Conservation (phyloP, 2,113 vertebrate species). For the Amblyornis subalaris region DNA sequence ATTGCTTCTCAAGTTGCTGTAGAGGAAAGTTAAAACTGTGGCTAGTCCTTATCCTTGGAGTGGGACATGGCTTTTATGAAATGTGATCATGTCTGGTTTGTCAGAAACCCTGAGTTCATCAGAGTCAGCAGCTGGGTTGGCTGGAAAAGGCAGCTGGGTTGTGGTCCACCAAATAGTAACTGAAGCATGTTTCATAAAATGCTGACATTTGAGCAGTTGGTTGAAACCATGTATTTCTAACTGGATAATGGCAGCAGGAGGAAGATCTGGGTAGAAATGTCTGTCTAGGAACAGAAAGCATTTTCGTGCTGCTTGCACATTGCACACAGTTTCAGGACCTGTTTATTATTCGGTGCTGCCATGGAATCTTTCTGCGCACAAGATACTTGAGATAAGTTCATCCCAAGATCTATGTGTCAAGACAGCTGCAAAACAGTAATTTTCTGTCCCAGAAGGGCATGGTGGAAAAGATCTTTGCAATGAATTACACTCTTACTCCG, state of each 20-base stretch:
- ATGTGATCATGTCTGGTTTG: not conserved
- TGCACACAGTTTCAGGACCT: not conserved
- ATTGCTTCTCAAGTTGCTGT: not conserved
- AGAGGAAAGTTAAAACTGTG: not conserved
- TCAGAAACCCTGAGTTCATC: not conserved
- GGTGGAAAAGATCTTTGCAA: not conserved
- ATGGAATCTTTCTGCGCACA: conserved; percentile 2
- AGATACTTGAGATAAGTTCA: conserved; percentile 24
- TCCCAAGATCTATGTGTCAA: conserved; percentile 3
- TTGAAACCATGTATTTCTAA: not conserved
- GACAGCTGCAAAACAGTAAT: not conserved
- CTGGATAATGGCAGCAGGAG: not conserved
- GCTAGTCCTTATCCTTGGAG: not conserved
- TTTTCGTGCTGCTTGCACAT: not conserved
- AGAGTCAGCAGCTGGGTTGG: not conserved
- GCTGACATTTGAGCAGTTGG: not conserved
- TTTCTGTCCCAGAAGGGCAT: not conserved
- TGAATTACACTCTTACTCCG: not conserved
- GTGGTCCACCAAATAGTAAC: fast-evolving
- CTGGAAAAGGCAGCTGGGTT: not conserved
- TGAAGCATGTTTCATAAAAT: not conserved
- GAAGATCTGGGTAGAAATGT: not conserved
- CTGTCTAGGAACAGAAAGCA: not conserved
- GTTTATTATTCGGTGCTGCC: conserved; percentile 5
- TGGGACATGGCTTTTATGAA: not conserved